These are phyloP conservation scores for Pseudoips prasinana DNA, from an alignment of 2,888 invertebrate species.

Conservation along the genomic window DNA sequence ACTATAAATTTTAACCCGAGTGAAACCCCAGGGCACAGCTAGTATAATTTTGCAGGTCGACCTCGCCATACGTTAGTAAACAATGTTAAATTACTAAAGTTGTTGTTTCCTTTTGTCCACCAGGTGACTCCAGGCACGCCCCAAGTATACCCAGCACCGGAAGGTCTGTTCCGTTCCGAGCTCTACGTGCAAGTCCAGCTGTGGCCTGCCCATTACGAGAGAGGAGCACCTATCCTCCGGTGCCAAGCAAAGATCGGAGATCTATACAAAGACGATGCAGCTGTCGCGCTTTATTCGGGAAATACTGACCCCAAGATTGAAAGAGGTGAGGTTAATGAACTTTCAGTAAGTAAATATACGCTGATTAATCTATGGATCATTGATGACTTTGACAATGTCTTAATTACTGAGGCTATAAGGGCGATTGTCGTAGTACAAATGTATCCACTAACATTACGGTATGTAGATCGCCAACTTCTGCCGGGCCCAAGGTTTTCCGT, in stretches of 20 bases:
- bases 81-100: too few species aligned
- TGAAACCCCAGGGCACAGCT: too few species aligned
- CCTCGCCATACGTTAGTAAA: too few species aligned
- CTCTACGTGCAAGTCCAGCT: conserved; percentile 83
- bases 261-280: conserved; percentile 83
- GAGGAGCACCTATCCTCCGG: conserved; percentile 84
- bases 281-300: conserved; percentile 83
- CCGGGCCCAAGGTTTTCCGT: too few species aligned
- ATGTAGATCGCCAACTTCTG: too few species aligned
- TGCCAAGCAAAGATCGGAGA: conserved; percentile 85
- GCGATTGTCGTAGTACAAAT: too few species aligned
- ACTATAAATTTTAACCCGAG: too few species aligned
- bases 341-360: neutral
- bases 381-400: too few species aligned
- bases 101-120: neutral
- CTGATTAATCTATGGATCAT: neutral
- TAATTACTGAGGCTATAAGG: too few species aligned
- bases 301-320: conserved; percentile 87
- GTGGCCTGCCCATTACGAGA: conserved; percentile 83
- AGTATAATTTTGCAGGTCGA: too few species aligned
- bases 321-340: conserved; percentile 77
- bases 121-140: conserved; percentile 73
- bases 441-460: too few species aligned
- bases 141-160: conserved; percentile 65
- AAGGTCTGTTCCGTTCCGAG: conserved; percentile 82